phyloP scores from a whole-genome alignment of 37 sponge, comb jelly and placozoan genomes.

The Axinella damicornis region DNA sequence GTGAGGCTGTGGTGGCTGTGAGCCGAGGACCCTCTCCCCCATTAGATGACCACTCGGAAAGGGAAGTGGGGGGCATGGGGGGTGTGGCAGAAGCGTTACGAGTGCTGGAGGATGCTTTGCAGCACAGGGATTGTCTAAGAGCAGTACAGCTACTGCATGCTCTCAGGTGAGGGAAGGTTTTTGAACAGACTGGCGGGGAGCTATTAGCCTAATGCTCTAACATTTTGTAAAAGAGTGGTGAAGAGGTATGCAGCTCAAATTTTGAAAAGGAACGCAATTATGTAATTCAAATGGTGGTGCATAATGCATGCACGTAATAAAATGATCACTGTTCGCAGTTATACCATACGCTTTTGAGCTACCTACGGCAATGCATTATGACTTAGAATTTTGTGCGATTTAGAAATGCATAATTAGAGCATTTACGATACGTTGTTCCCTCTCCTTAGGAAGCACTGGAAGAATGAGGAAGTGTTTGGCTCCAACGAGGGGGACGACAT shows the following conservation, averaged over 20 bases:
- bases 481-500: constrained; percentile 63
- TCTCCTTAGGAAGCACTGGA: constrained; percentile 59
- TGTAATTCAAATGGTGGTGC: no score
- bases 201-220: no score
- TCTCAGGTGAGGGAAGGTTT: constrained; percentile 29
- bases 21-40: constrained; percentile 35
- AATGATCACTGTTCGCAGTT: no score
- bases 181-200: no score
- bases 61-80: constrained; percentile 6
- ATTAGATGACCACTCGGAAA: constrained; percentile 13
- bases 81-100: constrained; percentile 28
- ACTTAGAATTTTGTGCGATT: no score
- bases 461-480: constrained; percentile 61
- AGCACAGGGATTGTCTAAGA: constrained; percentile 30
- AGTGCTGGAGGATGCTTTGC: constrained; percentile 40
- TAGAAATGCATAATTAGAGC: no score
- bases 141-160: constrained; percentile 64
- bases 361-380: no score
- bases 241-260: no score
- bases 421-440: not conserved
- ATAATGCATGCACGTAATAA: no score
- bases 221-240: no score
- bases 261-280: no score
- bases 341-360: no score
- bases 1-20: constrained; percentile 19